Conservation (phyloP, 2,113 vertebrate genomes). For the Arothron firmamentum region DNA sequence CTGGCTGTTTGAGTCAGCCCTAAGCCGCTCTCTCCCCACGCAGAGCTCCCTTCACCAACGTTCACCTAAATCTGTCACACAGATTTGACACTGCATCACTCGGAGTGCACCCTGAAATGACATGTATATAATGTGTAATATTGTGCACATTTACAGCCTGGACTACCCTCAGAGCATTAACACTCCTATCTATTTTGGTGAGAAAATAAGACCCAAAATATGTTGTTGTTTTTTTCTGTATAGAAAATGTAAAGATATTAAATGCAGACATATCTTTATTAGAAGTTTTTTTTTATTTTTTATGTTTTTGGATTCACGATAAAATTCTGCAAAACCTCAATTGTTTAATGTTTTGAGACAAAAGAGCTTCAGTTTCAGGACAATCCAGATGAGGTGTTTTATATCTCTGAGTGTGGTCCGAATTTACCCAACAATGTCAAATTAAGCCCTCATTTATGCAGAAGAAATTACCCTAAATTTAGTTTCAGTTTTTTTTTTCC, state of each 20-base stretch:
- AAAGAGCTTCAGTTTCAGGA: too few species aligned
- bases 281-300: too few species aligned
- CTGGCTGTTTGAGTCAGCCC: conserved; percentile 83
- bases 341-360: too few species aligned
- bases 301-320: too few species aligned
- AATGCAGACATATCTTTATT: too few species aligned
- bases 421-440: conserved; percentile 30
- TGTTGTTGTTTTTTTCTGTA: neutral
- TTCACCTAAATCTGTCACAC: conserved; percentile 99
- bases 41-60: conserved; percentile 85
- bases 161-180: conserved; percentile 69
- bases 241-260: too few species aligned
- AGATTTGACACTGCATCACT: conserved; percentile 98
- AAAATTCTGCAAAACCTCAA: too few species aligned
- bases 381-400: too few species aligned
- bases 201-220: neutral
- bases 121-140: conserved; percentile 99
- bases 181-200: conserved; percentile 23
- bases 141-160: conserved; percentile 96
- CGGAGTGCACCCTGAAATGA: conserved; percentile 89
- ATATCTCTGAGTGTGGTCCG: conserved; percentile 1
- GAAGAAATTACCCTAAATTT: conserved; percentile 28
- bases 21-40: conserved; percentile 84
- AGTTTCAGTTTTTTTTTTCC: conserved; percentile 25
- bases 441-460: conserved; percentile 47